A percentile compares a stretch with the other conserved stretches of the same genome.
These are phyloP conservation scores for Meghimatium bilineatum DNA, from an alignment of 2,888 invertebrate species.

Conservation along the genomic window DNA sequence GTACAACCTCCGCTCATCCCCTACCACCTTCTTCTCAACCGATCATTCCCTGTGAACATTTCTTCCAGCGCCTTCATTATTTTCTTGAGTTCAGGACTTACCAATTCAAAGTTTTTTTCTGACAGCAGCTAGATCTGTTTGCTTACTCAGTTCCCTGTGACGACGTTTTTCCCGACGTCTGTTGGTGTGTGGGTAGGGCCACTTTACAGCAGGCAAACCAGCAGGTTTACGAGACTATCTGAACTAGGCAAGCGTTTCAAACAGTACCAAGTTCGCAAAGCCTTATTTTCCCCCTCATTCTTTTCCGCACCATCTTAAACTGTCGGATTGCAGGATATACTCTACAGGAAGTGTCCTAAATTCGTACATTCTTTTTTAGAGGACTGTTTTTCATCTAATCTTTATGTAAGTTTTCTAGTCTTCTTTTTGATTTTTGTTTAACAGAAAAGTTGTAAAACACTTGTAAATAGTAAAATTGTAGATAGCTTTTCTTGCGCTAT, in stretches of 20 bases:
- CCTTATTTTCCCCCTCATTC: neutral
- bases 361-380: neutral
- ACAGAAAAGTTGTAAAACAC: no score
- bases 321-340: neutral
- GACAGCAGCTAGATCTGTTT: neutral
- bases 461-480: no score
- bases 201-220: no score
- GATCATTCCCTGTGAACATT: no score
- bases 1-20: no score
- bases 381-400: neutral
- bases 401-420: no score
- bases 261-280: neutral
- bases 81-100: neutral
- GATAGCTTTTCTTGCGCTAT: no score
- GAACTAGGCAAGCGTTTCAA: neutral
- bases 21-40: no score
- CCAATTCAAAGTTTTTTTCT: neutral
- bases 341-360: neutral
- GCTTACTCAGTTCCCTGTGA: neutral
- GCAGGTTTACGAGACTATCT: neutral
- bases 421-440: no score
- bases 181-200: neutral
- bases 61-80: neutral
- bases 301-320: neutral
- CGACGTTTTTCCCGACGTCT: neutral